A percentile compares a stretch with the other conserved stretches of the same genome.
phyloP scores from a whole-genome alignment of 2,888 invertebrate species.

The Campoplex capitator region DNA sequence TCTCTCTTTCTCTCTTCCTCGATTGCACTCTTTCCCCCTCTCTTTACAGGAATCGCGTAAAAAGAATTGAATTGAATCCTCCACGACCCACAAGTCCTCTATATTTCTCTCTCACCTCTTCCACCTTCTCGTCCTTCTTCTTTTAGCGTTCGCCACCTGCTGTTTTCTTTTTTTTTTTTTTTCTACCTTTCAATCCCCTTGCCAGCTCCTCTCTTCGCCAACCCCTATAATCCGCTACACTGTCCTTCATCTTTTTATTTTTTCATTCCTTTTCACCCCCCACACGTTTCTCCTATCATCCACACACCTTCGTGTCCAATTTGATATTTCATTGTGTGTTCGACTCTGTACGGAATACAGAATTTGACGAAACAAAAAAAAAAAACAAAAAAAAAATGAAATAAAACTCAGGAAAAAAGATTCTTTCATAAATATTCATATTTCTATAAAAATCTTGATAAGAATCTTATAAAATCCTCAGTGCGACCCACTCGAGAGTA shows the following conservation, averaged over 20 bases:
- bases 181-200: not conserved
- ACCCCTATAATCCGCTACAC: slow-evolving; percentile 20
- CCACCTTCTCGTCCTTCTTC: slow-evolving; percentile 51
- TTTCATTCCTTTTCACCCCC: slow-evolving; percentile 17
- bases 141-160: slow-evolving; percentile 55
- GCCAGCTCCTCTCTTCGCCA: not conserved
- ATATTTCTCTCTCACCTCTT: slow-evolving; percentile 56
- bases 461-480: not conserved
- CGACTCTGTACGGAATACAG: slow-evolving; percentile 2
- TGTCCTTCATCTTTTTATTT: slow-evolving; percentile 26
- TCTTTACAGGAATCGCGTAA: slow-evolving; percentile 56
- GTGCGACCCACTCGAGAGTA: too few relatives aligned
- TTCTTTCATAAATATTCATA: not conserved
- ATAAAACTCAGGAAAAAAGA: not conserved
- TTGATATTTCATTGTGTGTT: slow-evolving; percentile 14
- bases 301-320: slow-evolving; percentile 19
- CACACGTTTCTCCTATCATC: slow-evolving; percentile 12
- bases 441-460: not conserved
- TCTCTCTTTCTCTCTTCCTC: slow-evolving; percentile 71
- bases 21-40: slow-evolving; percentile 50
- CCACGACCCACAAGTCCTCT: slow-evolving; percentile 74
- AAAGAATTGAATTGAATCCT: slow-evolving; percentile 83
- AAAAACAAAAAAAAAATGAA: too few relatives aligned
- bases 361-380: not conserved
- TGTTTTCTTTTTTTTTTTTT: slow-evolving; percentile 40